phyloP scores from a whole-genome alignment of 2,113 vertebrate genomes.

The Tichodroma muraria region DNA sequence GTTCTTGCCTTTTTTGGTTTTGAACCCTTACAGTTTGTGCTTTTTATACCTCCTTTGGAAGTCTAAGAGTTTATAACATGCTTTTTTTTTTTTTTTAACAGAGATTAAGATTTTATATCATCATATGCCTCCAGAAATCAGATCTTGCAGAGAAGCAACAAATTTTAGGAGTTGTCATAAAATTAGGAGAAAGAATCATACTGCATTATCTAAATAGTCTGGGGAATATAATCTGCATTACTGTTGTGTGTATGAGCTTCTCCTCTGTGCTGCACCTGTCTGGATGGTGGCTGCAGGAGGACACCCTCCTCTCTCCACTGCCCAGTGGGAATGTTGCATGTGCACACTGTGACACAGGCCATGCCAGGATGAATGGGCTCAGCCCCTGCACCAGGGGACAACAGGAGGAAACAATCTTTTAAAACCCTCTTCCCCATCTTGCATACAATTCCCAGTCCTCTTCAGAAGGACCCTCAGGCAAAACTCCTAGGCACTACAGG shows the following conservation, averaged over 20 bases:
- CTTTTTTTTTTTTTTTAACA: not conserved
- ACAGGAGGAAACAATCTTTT: not conserved
- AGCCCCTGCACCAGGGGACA: not conserved
- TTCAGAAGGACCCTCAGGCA: not conserved
- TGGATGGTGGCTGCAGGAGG: not conserved
- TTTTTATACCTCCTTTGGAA: not conserved
- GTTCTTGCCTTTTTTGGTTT: not conserved
- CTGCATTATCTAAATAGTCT: not conserved
- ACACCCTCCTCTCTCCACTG: not conserved
- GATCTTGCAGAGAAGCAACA: not conserved
- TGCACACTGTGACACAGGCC: not conserved
- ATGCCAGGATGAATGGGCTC: not conserved
- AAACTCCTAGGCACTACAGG: not conserved
- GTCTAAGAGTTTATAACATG: not conserved
- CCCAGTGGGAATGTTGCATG: fast-evolving
- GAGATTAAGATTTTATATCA: not conserved
- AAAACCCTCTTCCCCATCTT: not conserved
- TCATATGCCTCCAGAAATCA: not conserved
- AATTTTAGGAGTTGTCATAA: not conserved
- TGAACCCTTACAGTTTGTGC: not conserved
- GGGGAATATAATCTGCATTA: not conserved
- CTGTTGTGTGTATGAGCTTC: not conserved
- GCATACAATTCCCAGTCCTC: not conserved
- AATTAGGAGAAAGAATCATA: not conserved
- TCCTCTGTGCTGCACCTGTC: not conserved